Conservation (phyloP, 1,140 invertebrate species). For the Lutraria rhynchaena region DNA sequence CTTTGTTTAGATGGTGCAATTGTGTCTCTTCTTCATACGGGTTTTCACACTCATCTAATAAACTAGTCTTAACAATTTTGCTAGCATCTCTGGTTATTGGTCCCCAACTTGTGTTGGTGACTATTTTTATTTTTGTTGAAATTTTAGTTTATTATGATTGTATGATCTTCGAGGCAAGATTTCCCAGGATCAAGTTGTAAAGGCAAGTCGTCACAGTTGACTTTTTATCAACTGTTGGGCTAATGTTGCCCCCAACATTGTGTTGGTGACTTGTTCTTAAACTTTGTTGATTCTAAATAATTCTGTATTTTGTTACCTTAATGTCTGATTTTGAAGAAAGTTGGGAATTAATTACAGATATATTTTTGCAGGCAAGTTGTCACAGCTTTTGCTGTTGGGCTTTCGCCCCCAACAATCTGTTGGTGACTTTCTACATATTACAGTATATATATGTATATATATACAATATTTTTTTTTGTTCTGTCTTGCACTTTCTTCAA, state of each 20-base stretch:
- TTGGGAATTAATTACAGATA: too few relatives aligned
- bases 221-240: constrained; percentile 64
- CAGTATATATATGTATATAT: too few relatives aligned
- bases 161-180: too few relatives aligned
- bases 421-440: too few relatives aligned
- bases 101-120: constrained; percentile 64
- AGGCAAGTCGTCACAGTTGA: constrained; percentile 65
- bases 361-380: constrained; percentile 5
- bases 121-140: constrained; percentile 18
- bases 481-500: too few relatives aligned
- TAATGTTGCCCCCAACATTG: constrained; percentile 60
- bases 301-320: neutral
- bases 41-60: neutral
- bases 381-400: constrained; percentile 38
- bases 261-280: constrained; percentile 63
- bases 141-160: too few relatives aligned
- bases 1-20: neutral
- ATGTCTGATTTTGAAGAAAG: too few relatives aligned
- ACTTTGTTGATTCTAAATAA: neutral
- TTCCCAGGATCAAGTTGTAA: constrained; percentile 10
- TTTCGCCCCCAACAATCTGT: constrained; percentile 45
- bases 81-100: constrained; percentile 31
- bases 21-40: neutral
- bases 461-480: too few relatives aligned
- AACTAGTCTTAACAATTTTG: too few relatives aligned